These are phyloP conservation scores for Philopedon plagiatum DNA, from an alignment of 2,888 invertebrate genomes.

Conservation along the genomic window DNA sequence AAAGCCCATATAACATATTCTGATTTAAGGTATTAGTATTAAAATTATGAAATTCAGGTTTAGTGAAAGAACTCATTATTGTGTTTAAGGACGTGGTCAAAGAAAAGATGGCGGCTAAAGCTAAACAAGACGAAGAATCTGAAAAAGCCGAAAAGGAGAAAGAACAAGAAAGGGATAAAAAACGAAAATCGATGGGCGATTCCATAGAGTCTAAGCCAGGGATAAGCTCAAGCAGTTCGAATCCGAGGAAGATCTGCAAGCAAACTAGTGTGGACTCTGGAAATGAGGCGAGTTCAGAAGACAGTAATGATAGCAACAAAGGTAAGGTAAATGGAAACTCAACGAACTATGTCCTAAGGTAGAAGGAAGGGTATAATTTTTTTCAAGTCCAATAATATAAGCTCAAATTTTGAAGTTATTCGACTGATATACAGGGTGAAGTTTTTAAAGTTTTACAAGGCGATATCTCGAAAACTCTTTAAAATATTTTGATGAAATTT, in stretches of 20 bases:
- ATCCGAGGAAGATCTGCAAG: slow-evolving; percentile 73
- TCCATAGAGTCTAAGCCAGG: slow-evolving; percentile 54
- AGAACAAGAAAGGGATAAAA: slow-evolving; percentile 44
- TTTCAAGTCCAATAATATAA: no score
- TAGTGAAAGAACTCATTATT: no score
- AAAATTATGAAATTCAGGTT: no score
- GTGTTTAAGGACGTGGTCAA: slow-evolving; percentile 82
- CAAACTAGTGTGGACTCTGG: slow-evolving; percentile 85
- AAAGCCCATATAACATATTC: no score
- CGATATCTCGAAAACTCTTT: no score
- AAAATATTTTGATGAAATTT: no score
- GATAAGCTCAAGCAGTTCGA: slow-evolving; percentile 54
- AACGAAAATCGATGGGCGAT: slow-evolving; percentile 63
- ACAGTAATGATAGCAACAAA: slow-evolving; percentile 92
- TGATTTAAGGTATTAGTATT: no score
- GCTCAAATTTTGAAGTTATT: no score
- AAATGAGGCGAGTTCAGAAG: slow-evolving; percentile 94
- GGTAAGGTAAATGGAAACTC: slow-evolving; percentile 35
- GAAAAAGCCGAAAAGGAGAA: slow-evolving; percentile 65
- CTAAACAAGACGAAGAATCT: slow-evolving; percentile 72
- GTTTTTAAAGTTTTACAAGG: no score
- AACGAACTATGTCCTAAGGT: no score
- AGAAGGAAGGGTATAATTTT: no score
- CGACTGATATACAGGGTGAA: no score
- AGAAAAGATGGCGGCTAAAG: slow-evolving; percentile 82